A percentile compares a stretch with the other conserved stretches of the same genome.
Conservation (phyloP, 53 echinoderm and acorn worm genomes). For the Pentamera pediparva region DNA sequence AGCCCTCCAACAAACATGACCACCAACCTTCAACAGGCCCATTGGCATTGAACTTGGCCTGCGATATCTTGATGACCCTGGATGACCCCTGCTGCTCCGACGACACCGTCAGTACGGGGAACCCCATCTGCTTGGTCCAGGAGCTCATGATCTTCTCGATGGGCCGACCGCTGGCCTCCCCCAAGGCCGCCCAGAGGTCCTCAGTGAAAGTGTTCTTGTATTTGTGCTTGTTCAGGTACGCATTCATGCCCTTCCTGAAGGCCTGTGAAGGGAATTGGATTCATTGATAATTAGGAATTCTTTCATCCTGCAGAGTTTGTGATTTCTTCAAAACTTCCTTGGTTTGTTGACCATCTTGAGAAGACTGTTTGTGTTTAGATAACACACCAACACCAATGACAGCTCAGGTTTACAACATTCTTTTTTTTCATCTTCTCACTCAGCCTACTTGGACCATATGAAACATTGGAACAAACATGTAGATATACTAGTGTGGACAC, state of each 20-base stretch:
- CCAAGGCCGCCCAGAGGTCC: slow-evolving; percentile 84
- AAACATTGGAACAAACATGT: too few species aligned
- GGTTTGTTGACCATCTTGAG: too few species aligned
- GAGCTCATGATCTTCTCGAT: slow-evolving; percentile 87
- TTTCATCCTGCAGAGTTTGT: too few species aligned
- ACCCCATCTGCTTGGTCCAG: slow-evolving; percentile 99
- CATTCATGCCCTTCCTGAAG: slow-evolving; percentile 84
- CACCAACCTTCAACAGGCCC: slow-evolving; percentile 67
- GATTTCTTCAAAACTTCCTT: too few species aligned
- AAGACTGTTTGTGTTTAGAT: too few species aligned
- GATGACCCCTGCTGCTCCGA: slow-evolving; percentile 64
- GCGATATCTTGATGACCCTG: slow-evolving; percentile 66
- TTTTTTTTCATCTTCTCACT: too few species aligned
- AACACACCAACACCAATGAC: too few species aligned
- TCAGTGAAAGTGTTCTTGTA: slow-evolving; percentile 92
- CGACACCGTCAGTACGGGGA: slow-evolving; percentile 88
- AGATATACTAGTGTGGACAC: too few species aligned
- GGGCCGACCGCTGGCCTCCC: slow-evolving; percentile 71
- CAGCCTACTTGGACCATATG: too few species aligned
- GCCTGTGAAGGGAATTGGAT: slow-evolving; percentile 56
- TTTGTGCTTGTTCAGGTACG: slow-evolving; percentile 74
- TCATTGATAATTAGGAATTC: too few species aligned
- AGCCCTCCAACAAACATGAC: background rate
- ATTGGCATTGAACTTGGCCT: slow-evolving; percentile 86
- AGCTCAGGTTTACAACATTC: too few species aligned